phyloP scores from a whole-genome alignment of 2,888 invertebrate genomes.

The Prenolepis imparis region DNA sequence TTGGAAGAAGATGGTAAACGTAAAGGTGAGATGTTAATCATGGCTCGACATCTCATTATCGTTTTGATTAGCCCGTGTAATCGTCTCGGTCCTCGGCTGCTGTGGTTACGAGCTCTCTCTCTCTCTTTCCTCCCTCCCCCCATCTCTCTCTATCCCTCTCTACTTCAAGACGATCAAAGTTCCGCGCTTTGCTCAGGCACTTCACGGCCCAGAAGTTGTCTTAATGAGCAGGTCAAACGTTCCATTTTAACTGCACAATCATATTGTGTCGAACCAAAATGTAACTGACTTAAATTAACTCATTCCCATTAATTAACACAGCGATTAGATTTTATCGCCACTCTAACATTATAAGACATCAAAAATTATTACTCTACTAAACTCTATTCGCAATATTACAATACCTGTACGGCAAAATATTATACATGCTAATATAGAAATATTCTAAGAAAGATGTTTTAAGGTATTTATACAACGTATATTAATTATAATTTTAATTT shows the following conservation, averaged over 20 bases:
- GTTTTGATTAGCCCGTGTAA: slow-evolving; percentile 79
- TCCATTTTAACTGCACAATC: slow-evolving; percentile 79
- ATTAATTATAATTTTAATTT: background rate
- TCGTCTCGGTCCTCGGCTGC: slow-evolving; percentile 54
- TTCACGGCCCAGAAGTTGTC: slow-evolving; percentile 71
- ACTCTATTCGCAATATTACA: background rate
- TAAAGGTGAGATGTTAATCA: slow-evolving; percentile 78
- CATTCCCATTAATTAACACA: slow-evolving; percentile 39
- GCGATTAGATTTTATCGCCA: slow-evolving; percentile 26
- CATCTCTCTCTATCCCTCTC: background rate
- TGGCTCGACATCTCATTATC: slow-evolving; percentile 80
- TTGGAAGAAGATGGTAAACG: slow-evolving; percentile 64
- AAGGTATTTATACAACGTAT: background rate
- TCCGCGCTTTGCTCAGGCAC: slow-evolving; percentile 64
- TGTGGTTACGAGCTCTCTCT: slow-evolving; percentile 50
- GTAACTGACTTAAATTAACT: slow-evolving; percentile 25
- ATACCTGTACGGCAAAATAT: background rate
- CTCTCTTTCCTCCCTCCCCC: background rate
- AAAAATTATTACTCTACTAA: background rate
- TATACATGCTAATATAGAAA: background rate
- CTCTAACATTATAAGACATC: background rate
- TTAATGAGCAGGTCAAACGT: slow-evolving; percentile 75
- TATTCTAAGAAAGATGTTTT: background rate
- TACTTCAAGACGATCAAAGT: slow-evolving; percentile 77
- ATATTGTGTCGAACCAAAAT: slow-evolving; percentile 63